Evolutionary conservation across 2,888 invertebrate genomes (phyloP), one percentile per base, ranked within the genome.

Genomic region (Coenonympha arcania): DNA sequence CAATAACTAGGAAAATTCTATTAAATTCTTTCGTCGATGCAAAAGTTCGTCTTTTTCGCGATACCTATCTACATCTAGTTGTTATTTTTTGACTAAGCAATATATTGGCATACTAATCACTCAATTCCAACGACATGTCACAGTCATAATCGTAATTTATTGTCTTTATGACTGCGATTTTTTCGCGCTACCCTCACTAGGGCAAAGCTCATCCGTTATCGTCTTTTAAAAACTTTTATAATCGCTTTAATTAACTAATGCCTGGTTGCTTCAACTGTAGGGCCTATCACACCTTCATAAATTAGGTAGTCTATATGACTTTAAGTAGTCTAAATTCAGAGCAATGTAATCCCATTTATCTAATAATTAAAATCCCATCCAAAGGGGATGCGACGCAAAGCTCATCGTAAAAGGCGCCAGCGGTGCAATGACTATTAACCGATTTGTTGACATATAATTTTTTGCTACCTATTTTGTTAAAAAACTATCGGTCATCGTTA

Each of bases 241-340:
- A 36, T 42, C n/a, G 18, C 36, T 45, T 54, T 43, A 52, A 44
- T 48, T 43, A 48, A 46, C 49, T 34, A 48, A 44, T n/a, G n/a
- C n/a, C n/a, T n/a, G n/a, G n/a, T n/a, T n/a, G n/a, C n/a, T n/a
- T n/a, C n/a, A n/a, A n/a, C n/a, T n/a, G n/a, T n/a, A n/a, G n/a
- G n/a, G n/a, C n/a, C n/a, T n/a, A n/a, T n/a, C n/a, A n/a, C n/a
- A n/a, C n/a, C n/a, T n/a, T n/a, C n/a, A n/a, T n/a, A n/a, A n/a
- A n/a, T n/a, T n/a, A n/a, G n/a, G n/a, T n/a, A n/a, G n/a, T n/a
- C n/a, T n/a, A n/a, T n/a, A n/a, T n/a, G n/a, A n/a, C n/a, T n/a
- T n/a, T n/a, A n/a, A n/a, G n/a, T n/a, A n/a, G n/a, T n/a, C n/a
- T n/a, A n/a, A n/a, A n/a, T n/a, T n/a, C n/a, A n/a, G n/a, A n/a